Conservation (phyloP, 2,113 vertebrate genomes). For the Trogon melanurus region DNA sequence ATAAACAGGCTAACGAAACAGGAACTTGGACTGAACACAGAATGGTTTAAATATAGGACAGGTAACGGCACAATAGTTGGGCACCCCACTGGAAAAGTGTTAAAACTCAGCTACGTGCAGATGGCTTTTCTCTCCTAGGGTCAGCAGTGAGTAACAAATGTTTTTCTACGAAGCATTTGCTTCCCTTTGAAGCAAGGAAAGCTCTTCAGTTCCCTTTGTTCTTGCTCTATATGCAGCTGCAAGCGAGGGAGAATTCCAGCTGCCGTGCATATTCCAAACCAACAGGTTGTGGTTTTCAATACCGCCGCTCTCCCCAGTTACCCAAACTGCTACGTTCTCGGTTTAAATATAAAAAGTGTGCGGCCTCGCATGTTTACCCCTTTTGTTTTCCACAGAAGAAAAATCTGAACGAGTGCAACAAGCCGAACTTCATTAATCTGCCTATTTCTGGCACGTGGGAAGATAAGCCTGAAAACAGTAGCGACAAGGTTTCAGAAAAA, state of each 20-base stretch:
- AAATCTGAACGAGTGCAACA: not conserved
- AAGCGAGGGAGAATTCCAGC: constrained; percentile 36
- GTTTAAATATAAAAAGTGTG: not conserved
- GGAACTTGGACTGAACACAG: constrained; percentile 45
- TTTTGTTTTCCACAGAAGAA: constrained; percentile 3
- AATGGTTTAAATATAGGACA: constrained; percentile 58
- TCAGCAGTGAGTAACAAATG: constrained; percentile 46
- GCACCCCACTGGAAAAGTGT: constrained; percentile 22
- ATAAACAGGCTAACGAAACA: constrained; percentile 60
- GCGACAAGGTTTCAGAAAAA: constrained; percentile 51
- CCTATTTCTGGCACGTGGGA: constrained; percentile 28
- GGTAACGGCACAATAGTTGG: constrained; percentile 16
- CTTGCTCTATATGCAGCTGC: constrained; percentile 22
- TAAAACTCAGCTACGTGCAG: not conserved
- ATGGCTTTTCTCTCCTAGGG: constrained; percentile 41
- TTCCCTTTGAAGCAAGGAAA: constrained; percentile 50
- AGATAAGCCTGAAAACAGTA: constrained; percentile 41
- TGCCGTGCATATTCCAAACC: constrained; percentile 34
- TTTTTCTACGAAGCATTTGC: not conserved
- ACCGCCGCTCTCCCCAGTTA: not conserved
- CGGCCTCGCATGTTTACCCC: not conserved
- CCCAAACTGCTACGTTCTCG: not conserved
- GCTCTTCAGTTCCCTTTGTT: constrained; percentile 61
- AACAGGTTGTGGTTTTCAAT: constrained; percentile 51
- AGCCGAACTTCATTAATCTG: constrained; percentile 50